These are phyloP conservation scores for Dendrolimus pini DNA, from an alignment of 2,888 invertebrate species.

Conservation along the genomic window DNA sequence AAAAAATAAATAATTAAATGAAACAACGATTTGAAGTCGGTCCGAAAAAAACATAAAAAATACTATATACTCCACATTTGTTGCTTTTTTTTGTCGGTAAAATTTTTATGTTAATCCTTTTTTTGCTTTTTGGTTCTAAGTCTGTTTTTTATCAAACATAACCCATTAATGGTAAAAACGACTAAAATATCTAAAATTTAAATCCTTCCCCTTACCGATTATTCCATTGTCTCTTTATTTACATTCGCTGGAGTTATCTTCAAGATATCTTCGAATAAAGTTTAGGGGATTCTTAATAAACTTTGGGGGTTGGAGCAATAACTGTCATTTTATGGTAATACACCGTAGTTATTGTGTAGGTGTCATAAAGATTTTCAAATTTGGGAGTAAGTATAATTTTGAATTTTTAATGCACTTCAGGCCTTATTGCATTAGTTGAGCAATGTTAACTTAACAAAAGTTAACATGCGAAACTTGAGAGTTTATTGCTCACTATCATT, in stretches of 20 bases:
- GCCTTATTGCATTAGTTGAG: no score
- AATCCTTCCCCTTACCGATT: neutral
- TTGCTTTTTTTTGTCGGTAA: no score
- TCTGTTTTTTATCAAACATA: no score
- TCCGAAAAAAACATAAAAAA: no score
- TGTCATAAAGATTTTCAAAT: slow-evolving; percentile 6
- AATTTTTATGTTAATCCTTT: no score
- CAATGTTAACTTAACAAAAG: no score
- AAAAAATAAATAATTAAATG: no score
- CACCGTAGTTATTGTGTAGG: slow-evolving; percentile 45
- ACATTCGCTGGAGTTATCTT: slow-evolving; percentile 64
- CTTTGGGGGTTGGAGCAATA: slow-evolving; percentile 43
- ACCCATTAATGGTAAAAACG: neutral
- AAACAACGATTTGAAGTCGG: no score
- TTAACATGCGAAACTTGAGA: no score
- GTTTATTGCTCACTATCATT: no score
- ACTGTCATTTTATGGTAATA: slow-evolving; percentile 71
- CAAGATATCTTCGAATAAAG: slow-evolving; percentile 64
- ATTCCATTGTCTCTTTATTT: slow-evolving; percentile 58
- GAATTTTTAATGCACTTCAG: slow-evolving; percentile 16
- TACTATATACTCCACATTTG: no score
- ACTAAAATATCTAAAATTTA: neutral
- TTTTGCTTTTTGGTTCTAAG: no score
- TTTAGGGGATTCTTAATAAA: slow-evolving; percentile 35
- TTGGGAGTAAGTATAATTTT: slow-evolving; percentile 5